Conservation (phyloP, 2,113 vertebrate species). For the Chaenogobius annularis region DNA sequence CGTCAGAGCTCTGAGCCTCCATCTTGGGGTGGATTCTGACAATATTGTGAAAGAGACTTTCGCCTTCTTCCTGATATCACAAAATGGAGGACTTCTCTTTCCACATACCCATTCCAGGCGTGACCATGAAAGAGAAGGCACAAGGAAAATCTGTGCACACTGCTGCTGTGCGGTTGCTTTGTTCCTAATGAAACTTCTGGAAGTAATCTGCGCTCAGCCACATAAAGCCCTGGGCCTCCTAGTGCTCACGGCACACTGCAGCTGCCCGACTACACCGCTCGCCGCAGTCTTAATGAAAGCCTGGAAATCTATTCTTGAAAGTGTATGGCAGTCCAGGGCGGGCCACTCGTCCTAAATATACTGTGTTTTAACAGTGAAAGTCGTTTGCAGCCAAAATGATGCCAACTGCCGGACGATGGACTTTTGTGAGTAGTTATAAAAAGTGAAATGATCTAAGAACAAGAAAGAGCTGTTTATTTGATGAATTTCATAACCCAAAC, state of each 20-base stretch:
- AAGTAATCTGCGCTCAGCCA: conserved; percentile 64
- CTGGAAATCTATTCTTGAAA: conserved; percentile 72
- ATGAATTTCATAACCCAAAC: no score
- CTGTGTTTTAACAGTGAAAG: conserved; percentile 50
- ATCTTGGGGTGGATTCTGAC: conserved; percentile 15
- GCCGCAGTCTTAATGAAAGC: conserved; percentile 71
- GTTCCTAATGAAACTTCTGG: conserved; percentile 75
- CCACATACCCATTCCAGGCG: conserved; percentile 48
- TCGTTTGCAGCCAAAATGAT: conserved; percentile 37
- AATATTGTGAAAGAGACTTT: conserved; percentile 20
- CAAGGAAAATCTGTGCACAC: conserved; percentile 54
- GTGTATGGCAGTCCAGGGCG: conserved; percentile 57
- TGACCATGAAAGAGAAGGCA: conserved; percentile 50
- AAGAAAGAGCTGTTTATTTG: no score
- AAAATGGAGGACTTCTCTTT: conserved; percentile 47
- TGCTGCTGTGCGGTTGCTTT: conserved; percentile 67
- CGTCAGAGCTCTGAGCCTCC: background rate
- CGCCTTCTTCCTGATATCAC: conserved; percentile 39
- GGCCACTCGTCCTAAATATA: conserved; percentile 61
- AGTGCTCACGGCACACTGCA: conserved; percentile 27
- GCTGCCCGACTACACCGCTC: conserved; percentile 60
- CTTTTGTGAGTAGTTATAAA: background rate
- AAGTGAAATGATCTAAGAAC: no score
- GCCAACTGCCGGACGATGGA: conserved; percentile 12
- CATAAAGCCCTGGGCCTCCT: conserved; percentile 31